Evolutionary conservation across 2,797 vertebrate genomes (phyloP), one percentile per base, ranked within the genome.

Genomic region (Gobionotothen gibberifrons): DNA sequence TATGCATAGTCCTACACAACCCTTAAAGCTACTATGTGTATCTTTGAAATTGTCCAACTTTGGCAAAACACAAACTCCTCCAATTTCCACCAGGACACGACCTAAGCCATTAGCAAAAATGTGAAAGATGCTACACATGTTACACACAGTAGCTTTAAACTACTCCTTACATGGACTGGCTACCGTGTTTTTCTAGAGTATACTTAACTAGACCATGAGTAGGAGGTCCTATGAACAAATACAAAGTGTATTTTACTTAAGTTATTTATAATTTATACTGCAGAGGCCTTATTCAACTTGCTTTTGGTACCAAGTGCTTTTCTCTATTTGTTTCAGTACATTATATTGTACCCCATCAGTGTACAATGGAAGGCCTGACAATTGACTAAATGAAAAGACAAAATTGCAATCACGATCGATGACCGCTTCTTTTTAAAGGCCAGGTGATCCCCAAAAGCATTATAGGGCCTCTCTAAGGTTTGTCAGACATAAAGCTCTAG

Each of bases 1-100:
- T 52, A 29, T 54, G 52, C 22, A 36, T 29, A 19, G 14, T 2
- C 36, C 22, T 11, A 15, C 9, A 52, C 9, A 26, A 9, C 40
- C 44, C 49, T 64, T 71, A 62, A 72, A 78, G 51, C 64, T 55
- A 39, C 21, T 19, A 17, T 26, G 47, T 54, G 69, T 10, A 51
- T 29, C 40, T 48, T 59, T 53, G 4, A 40, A 64, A 48, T 40
- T 8, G 9, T 22, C 62, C 17, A 26, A 43, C 49, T 32, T 6
- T 26, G 58, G 32, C 1, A 29, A 11, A 55, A 53, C 12, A 59
- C 47, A 5, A 5, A 73, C 40, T 40, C 7, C n/a, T 26, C 7
- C 7, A 39, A 9, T 40, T 49, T 29, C 21, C 3, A 52, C 14
- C 39, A 19, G 32, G 29, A 62, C 16, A 47, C 36, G 15, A 42